Evolutionary conservation across 2,797 vertebrate species (phyloP).

Genomic region (Channallabes apus): DNA sequence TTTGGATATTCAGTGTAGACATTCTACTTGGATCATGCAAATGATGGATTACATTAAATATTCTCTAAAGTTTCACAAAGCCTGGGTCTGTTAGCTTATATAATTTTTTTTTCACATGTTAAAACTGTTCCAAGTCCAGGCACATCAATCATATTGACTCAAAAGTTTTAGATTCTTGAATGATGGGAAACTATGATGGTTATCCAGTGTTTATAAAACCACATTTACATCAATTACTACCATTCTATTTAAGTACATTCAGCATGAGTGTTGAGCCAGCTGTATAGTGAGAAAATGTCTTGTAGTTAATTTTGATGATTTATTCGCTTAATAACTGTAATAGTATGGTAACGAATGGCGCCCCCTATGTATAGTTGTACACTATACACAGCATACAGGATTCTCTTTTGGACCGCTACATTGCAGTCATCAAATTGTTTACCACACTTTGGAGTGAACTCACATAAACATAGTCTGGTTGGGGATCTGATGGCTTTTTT

Average conservation of each 20-base stretch:
- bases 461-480: too few relatives aligned
- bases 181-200: background rate
- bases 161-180: background rate
- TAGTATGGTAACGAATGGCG: too few relatives aligned
- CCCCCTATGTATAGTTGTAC: too few relatives aligned
- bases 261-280: too few relatives aligned
- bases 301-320: too few relatives aligned
- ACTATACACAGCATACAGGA: too few relatives aligned
- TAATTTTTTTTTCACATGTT: background rate
- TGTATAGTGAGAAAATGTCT: too few relatives aligned
- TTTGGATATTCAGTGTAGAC: background rate
- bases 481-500: too few relatives aligned
- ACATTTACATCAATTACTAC: background rate
- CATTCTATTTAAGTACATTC: background rate
- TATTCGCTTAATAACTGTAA: too few relatives aligned
- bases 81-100: background rate
- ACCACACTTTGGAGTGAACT: too few relatives aligned
- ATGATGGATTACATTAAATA: background rate
- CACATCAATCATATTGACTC: background rate
- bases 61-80: background rate
- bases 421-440: too few relatives aligned
- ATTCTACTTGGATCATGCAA: background rate
- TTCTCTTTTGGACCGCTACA: too few relatives aligned
- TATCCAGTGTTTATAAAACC: background rate
- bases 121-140: background rate